A percentile compares a stretch with the other conserved stretches of the same genome.
These are phyloP conservation scores for Pelochelys cantorii DNA, from an alignment of 2,797 vertebrate genomes.

Conservation along the genomic window DNA sequence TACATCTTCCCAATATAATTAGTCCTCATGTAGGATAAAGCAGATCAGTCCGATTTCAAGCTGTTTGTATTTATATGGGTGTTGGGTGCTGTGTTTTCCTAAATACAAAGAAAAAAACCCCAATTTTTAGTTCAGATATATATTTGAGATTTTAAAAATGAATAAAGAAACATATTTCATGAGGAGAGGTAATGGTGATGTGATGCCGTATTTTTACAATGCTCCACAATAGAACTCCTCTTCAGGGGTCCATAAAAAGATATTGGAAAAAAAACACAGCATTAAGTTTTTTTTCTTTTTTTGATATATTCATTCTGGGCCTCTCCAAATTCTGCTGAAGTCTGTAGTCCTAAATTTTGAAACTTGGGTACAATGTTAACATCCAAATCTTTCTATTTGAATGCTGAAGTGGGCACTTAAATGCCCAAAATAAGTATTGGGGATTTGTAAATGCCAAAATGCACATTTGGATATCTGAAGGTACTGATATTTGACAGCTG, in stretches of 20 bases:
- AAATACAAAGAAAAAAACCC: not conserved
- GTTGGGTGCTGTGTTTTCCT: not conserved
- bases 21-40: not conserved
- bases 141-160: not conserved
- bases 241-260: not conserved
- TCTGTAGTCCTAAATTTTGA: not conserved
- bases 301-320: not conserved
- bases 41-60: conserved; percentile 22
- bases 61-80: not conserved
- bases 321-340: not conserved
- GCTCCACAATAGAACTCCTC: not conserved
- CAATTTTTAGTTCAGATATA: not conserved
- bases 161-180: not conserved
- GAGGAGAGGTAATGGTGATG: accelerated
- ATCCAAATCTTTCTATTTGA: not conserved
- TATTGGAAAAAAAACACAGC: not conserved
- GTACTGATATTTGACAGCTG: not conserved
- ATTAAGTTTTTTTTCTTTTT: not conserved
- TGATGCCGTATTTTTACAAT: not conserved
- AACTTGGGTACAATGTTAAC: not conserved
- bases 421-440: no score
- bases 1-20: not conserved
- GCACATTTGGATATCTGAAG: not conserved
- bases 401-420: not conserved
- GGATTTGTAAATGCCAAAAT: no score